Conservation (phyloP, 2,797 vertebrate genomes). For the Champsocephalus esox region DNA sequence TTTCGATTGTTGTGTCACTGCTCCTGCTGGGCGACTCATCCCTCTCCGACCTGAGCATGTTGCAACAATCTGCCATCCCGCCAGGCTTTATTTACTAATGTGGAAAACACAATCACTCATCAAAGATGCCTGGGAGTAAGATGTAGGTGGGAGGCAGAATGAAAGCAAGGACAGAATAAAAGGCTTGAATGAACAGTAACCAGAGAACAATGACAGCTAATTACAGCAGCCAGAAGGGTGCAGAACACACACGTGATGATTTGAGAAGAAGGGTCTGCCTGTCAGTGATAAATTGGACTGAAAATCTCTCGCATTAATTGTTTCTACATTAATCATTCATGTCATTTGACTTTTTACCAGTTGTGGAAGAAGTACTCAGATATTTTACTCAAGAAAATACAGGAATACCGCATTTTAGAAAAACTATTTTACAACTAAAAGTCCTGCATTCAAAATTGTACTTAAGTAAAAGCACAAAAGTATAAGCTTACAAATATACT, state of each 20-base stretch:
- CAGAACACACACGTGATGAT: constrained; percentile 62
- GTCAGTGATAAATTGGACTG: constrained; percentile 53
- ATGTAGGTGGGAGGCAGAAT: constrained; percentile 73
- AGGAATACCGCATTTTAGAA: no score
- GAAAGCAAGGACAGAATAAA: constrained; percentile 72
- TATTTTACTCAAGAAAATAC: no score
- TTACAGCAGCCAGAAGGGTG: constrained; percentile 62
- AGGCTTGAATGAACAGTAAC: constrained; percentile 58
- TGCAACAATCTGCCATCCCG: constrained; percentile 58
- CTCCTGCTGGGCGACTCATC: constrained; percentile 49
- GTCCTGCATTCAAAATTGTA: no score
- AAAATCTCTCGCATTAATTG: constrained; percentile 25
- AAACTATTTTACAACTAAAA: no score
- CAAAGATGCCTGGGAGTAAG: constrained; percentile 68
- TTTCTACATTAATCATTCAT: constrained; percentile 31
- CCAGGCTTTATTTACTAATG: constrained; percentile 68
- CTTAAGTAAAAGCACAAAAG: no score
- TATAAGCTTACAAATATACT: no score
- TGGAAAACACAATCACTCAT: constrained; percentile 74
- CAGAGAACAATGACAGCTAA: constrained; percentile 73
- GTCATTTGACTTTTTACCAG: constrained; percentile 29
- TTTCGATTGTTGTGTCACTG: constrained; percentile 19
- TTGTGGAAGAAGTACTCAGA: no score
- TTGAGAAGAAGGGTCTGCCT: constrained; percentile 57
- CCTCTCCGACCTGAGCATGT: constrained; percentile 55